A percentile compares a stretch with the other conserved stretches of the same genome.
Evolutionary conservation across 2,797 vertebrate species (phyloP).

Genomic region (Alfaro cultratus): DNA sequence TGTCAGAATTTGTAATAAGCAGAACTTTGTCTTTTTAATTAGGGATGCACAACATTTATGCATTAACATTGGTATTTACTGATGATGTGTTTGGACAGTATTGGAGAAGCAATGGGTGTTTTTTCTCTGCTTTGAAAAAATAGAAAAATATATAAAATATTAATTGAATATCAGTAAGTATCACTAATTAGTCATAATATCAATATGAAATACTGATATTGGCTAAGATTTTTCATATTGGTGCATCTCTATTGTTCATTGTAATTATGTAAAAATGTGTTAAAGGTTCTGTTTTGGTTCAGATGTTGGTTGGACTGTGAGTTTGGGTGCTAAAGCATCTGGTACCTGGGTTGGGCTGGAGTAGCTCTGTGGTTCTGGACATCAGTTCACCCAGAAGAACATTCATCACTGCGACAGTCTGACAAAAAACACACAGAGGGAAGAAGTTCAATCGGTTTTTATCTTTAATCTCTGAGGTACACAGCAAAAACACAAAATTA

Average conservation of each 20-base stretch:
- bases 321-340: too few relatives aligned
- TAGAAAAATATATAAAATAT: background rate
- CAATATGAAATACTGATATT: too few relatives aligned
- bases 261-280: background rate
- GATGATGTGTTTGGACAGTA: background rate
- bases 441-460: background rate
- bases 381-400: conserved; percentile 87
- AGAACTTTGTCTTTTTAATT: background rate
- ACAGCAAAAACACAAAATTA: too few relatives aligned
- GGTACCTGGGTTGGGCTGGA: conserved; percentile 95
- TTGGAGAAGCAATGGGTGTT: background rate
- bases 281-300: background rate
- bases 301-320: background rate
- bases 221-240: background rate
- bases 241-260: background rate
- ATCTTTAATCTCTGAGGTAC: background rate
- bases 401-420: conserved; percentile 85
- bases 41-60: background rate
- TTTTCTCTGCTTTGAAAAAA: background rate
- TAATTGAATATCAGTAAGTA: background rate
- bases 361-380: conserved; percentile 90
- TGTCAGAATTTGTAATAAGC: background rate
- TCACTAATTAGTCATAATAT: background rate
- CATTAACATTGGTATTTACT: background rate
- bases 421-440: conserved; percentile 21